Percentiles rank a stretch among this genome's conserved stretches.
phyloP scores from a whole-genome alignment of 23 tunicate species.

The Styela plicata region DNA sequence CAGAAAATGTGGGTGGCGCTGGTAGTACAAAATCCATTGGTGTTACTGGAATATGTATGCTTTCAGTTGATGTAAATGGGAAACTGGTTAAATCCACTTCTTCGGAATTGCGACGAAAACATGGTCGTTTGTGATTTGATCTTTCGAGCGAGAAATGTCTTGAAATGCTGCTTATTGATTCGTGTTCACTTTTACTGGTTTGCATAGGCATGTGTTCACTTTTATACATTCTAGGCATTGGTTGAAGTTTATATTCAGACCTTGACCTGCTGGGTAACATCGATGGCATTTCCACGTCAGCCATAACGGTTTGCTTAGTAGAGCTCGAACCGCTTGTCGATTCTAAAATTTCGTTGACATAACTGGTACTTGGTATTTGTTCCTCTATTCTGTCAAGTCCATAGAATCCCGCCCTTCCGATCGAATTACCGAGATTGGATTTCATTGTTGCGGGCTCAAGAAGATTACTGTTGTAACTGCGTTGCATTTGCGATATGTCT shows the following conservation, averaged over 20 bases:
- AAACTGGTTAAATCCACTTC: not conserved
- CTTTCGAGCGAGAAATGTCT: not conserved
- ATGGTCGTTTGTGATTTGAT: not conserved
- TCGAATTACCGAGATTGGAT: not conserved
- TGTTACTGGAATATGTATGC: not conserved
- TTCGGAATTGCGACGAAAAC: not conserved
- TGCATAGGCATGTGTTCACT: not conserved
- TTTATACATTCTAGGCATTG: not conserved
- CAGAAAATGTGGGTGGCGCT: not conserved
- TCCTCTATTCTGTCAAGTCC: not conserved
- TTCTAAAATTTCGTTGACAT: not conserved
- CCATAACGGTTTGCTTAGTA: not conserved
- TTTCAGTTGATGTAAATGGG: not conserved
- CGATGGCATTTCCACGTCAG: not conserved
- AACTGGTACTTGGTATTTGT: not conserved
- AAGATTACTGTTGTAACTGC: not conserved
- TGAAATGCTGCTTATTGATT: not conserved
- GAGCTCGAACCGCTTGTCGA: not conserved
- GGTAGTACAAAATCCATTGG: not conserved
- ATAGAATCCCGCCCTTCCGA: not conserved
- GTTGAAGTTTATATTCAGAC: not conserved
- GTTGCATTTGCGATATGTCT: not conserved
- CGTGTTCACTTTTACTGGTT: not conserved
- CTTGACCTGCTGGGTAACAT: not conserved
- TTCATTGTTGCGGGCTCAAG: not conserved